These are phyloP conservation scores for Cheilosia urbana DNA, from an alignment of 2,888 invertebrate genomes.

Conservation along the genomic window DNA sequence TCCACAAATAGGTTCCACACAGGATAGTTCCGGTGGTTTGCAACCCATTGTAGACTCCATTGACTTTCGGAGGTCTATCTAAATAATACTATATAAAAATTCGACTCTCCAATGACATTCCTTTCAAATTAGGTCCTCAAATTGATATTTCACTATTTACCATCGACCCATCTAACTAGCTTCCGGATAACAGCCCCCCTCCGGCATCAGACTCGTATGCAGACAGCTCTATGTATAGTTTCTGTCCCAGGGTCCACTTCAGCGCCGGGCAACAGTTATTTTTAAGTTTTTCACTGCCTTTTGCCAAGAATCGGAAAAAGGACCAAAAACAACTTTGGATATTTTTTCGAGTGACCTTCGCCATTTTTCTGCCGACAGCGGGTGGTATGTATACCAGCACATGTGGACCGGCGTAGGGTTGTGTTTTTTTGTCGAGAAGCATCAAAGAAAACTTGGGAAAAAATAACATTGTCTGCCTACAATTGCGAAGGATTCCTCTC, in stretches of 20 bases:
- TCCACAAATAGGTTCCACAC: constrained; percentile 44
- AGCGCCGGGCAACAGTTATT: constrained; percentile 72
- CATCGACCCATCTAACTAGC: no score
- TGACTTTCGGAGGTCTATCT: background rate
- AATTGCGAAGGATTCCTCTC: constrained; percentile 36
- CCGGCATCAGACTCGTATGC: no score
- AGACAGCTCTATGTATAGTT: constrained; percentile 22
- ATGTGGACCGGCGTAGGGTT: constrained; percentile 22
- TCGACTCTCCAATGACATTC: no score
- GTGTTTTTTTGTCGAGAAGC: constrained; percentile 25
- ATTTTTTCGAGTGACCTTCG: constrained; percentile 65
- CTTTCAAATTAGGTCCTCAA: no score
- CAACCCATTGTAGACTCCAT: background rate
- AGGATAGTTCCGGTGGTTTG: background rate
- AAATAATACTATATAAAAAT: no score
- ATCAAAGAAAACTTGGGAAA: constrained; percentile 50
- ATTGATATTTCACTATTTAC: no score
- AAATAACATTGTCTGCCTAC: constrained; percentile 54
- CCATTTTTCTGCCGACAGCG: constrained; percentile 21
- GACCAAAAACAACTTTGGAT: constrained; percentile 39
- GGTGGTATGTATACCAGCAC: constrained; percentile 9
- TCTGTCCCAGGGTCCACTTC: constrained; percentile 26
- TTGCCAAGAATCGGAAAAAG: constrained; percentile 37
- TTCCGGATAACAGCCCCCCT: background rate
- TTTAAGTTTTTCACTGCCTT: constrained; percentile 38